Base-by-base conservation (phyloP, 2,113 vertebrate genomes). In the Aythya baeri region DNA sequence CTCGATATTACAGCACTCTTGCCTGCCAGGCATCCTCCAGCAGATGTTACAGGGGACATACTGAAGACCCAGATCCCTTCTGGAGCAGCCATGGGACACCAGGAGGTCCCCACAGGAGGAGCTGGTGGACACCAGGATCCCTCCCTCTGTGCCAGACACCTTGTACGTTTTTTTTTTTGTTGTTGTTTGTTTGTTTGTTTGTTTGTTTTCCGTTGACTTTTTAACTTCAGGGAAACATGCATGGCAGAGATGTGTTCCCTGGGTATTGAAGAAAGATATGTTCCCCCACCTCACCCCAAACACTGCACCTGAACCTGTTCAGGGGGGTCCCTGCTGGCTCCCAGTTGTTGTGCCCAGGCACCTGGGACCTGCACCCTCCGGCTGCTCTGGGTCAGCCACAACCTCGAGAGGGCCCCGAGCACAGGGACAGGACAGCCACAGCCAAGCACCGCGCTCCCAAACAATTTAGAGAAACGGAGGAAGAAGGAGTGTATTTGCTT, bases 401-500 rank as follows among this genome's bases (percentile, higher is more conserved):
- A 49, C 7, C 57, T 63, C 65, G 41, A 71, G 61, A 67, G 20
- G 16, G 38, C 26, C 14, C 32, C 22, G 74, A 76, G 62, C 34
- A 6, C 2, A 0, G 62, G 83, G 62, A 83, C 29, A 36, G 11
- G 74, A 49, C 54, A 67, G 29, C 34, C 50, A 22, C 71, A 4
- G 3, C 49, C 46, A 72, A 66, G 7, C 50, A 36, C n/a, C 83
- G n/a, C 17, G 72, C 75, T 92, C 88, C 68, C 68, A 94, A 96
- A 89, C 94, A 58, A 62, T 85, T 78, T 62, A 77, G 91, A 88
- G 81, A 88, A 86, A 61, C 1, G 3, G 85, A 94, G 95, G 92
- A 94, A 91, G 96, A 97, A 97, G 73, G 74, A 96, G 85, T 59
- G 71, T 49, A 2, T 88, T 91, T 81, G 83, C 97, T 98, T 98